A percentile compares a stretch with the other conserved stretches of the same genome.
Conservation (phyloP, 1,140 invertebrate species). For the Papilio polyxenes region DNA sequence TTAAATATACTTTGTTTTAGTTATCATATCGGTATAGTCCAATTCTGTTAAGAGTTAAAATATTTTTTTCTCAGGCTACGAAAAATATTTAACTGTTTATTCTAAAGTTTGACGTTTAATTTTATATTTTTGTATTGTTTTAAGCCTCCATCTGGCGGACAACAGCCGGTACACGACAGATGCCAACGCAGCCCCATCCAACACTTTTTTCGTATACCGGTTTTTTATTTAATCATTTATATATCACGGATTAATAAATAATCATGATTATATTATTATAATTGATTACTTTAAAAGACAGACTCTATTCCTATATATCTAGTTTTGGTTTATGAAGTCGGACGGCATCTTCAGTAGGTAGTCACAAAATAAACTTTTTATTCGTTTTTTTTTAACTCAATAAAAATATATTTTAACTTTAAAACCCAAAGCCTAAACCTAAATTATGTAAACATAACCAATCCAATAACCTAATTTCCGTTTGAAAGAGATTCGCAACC, state of each 20-base stretch:
- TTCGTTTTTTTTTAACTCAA: too few species aligned
- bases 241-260: not conserved
- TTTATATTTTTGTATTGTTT: constrained; percentile 30
- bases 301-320: too few species aligned
- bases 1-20: not conserved
- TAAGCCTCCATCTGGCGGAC: constrained; percentile 21
- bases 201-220: not conserved
- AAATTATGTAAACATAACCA: too few species aligned
- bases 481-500: not conserved
- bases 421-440: too few species aligned
- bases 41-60: not conserved
- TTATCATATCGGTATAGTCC: not conserved
- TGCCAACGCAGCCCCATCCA: constrained; percentile 1
- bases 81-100: not conserved
- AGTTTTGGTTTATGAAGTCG: too few species aligned
- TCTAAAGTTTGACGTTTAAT: constrained; percentile 13
- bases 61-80: not conserved
- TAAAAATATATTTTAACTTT: too few species aligned
- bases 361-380: too few species aligned
- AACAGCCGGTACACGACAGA: constrained; percentile 29
- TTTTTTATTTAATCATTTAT: constrained; percentile 4
- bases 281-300: not conserved
- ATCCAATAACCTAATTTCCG: not conserved
- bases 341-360: too few species aligned
- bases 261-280: not conserved